These are phyloP conservation scores for Amblyjoppa fuscipennis DNA, from an alignment of 2,888 invertebrate genomes.

Conservation along the genomic window DNA sequence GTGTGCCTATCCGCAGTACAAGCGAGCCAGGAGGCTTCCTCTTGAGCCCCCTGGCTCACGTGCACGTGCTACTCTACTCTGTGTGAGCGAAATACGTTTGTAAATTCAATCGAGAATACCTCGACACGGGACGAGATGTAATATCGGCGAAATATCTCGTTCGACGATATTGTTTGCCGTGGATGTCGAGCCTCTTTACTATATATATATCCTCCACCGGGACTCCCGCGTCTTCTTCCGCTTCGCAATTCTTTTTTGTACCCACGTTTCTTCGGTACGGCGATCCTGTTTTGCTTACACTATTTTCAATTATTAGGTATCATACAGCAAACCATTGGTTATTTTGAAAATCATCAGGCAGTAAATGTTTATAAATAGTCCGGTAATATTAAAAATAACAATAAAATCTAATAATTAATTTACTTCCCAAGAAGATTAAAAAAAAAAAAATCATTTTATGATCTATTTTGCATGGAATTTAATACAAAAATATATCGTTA, in stretches of 20 bases:
- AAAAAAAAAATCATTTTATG: neutral
- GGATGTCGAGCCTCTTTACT: slow-evolving; percentile 59
- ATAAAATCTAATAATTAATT: neutral
- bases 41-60: slow-evolving; percentile 39
- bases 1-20: slow-evolving; percentile 13
- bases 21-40: slow-evolving; percentile 23
- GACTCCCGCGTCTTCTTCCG: slow-evolving; percentile 68
- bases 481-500: neutral
- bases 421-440: neutral
- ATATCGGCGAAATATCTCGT: slow-evolving; percentile 73
- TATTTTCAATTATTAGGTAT: neutral
- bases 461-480: neutral
- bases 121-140: slow-evolving; percentile 71
- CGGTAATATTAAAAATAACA: neutral
- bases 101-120: slow-evolving; percentile 78
- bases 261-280: slow-evolving; percentile 49
- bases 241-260: slow-evolving; percentile 59
- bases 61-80: slow-evolving; percentile 65
- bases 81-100: slow-evolving; percentile 74
- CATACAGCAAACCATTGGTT: neutral
- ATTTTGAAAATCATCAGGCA: neutral
- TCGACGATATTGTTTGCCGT: slow-evolving; percentile 74
- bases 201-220: slow-evolving; percentile 60
- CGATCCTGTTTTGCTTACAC: neutral
- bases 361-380: neutral